Evolutionary conservation across 2,888 invertebrate genomes (phyloP), one percentile per base, ranked within the genome.

Genomic region (Oscheius sp.): DNA sequence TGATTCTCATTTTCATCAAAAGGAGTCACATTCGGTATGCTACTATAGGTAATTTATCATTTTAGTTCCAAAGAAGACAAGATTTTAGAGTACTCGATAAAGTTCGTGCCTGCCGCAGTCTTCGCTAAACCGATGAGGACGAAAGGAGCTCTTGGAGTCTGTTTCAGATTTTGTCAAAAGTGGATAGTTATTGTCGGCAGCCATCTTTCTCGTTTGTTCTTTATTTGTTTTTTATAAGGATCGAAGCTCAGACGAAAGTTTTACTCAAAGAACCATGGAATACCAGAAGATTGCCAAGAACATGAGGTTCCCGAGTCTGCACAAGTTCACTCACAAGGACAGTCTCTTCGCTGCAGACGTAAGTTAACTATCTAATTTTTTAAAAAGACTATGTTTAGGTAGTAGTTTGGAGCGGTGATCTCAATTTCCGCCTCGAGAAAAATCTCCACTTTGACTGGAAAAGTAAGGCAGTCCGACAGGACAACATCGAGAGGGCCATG

Each of bases 181-280:
- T 94, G 95, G 11, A 94, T 96, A 90, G 92, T 98, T 4, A 96
- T 99, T 89, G 94, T 98, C 3, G 96, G 96, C 58, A 95, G 95
- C 32, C 98, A 99, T 91, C 92, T 99, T 80, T 95, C 96, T 0
- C 96, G 96, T 89, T 63, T 80, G 82, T 81, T 48, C 1, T 9
- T 35, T 10, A 5, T 33, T 32, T 5, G 50, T 7, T 63, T 53
- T 42, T 47, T 3, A 47, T 1, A 29, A 47, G 37, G 2, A 50
- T 21, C 3, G 48, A 13, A 33, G 59, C 82, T 63, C 70, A 86
- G 87, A 88, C 50, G 86, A 83, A 37, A 82, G 80, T 35, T 74
- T 83, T 32, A 76, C 83, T 60, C 79, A 83, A 11, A 79, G 87
- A 53, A 77, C 86, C 21, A 78, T 81, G 37, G 87, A 87, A 76